Evolutionary conservation across 2,113 vertebrate species (phyloP), one percentile per base, ranked within the genome.

Genomic region (Datnioides undecimradiatus): DNA sequence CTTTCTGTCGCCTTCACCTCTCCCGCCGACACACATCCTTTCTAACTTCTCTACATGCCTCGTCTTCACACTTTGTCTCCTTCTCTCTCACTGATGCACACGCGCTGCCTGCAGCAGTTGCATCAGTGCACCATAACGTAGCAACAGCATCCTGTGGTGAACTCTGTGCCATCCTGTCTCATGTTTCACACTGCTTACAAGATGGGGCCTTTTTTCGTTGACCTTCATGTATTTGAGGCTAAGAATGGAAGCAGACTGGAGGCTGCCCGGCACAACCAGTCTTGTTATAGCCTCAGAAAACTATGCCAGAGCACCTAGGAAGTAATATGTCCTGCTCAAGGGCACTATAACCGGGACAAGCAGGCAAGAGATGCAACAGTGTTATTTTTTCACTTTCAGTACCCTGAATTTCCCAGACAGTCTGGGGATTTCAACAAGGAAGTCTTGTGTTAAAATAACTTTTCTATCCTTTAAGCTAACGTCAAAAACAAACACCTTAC

Each of bases 101-200:
- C 34, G 63, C 29, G 33, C 41, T 21, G 31, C 5, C 23, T 49
- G 68, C 73, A 88, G 34, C 58, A 45, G 73, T 82, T 92, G 85
- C 89, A 80, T 73, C 73, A 76, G 64, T 51, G 71, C 43, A 74
- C 41, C n/a, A 1, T 19, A 60, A 55, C 72, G 76, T 60, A 76
- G 85, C 79, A 85, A 82, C 54, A 49, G 48, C 74, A 76, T 85
- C 79, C 78, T 86, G 83, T 73, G 70, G 55, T 60, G 23, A 64
- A 71, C 36, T 23, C 16, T 17, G 38, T 49, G 72, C 62, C 72
- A 66, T 65, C 70, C 73, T 57, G 80, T 81, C 64, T 87, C 49
- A 17, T 52, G 82, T 77, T 75, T 82, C 65, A 74, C 52, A 77
- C 51, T 21, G 6, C 63, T 40, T n/a, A 33, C 19, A 55, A 41